These are phyloP conservation scores for Caenorhabditis becei DNA, from an alignment of 2,888 invertebrate genomes.

Conservation along the genomic window DNA sequence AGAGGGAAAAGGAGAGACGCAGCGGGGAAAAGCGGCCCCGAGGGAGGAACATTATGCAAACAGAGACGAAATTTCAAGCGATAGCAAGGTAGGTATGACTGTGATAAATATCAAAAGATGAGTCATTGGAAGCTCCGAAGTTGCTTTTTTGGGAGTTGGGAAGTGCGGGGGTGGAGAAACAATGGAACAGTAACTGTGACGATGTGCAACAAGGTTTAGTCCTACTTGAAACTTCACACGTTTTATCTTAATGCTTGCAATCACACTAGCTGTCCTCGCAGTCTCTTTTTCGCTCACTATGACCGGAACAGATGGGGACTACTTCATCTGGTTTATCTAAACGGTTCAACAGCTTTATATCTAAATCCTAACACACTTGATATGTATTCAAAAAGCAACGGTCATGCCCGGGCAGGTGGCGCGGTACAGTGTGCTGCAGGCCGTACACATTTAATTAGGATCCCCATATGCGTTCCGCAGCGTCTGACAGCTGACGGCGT, in stretches of 20 bases:
- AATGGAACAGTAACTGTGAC: background rate
- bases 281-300: background rate
- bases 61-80: slow-evolving; percentile 31
- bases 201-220: too few relatives aligned
- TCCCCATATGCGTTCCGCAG: slow-evolving; percentile 35
- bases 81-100: slow-evolving; percentile 15
- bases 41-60: slow-evolving; percentile 46
- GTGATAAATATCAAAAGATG: slow-evolving; percentile 37
- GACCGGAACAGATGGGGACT: slow-evolving; percentile 25
- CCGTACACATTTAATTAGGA: slow-evolving; percentile 52
- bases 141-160: background rate
- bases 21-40: slow-evolving; percentile 12
- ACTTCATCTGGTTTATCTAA: slow-evolving; percentile 5
- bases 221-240: too few relatives aligned
- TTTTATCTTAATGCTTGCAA: too few relatives aligned
- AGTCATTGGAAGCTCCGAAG: slow-evolving; percentile 22
- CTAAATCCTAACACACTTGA: background rate
- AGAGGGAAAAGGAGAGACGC: slow-evolving; percentile 25
- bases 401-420: slow-evolving; percentile 41
- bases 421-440: slow-evolving; percentile 17
- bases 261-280: too few relatives aligned
- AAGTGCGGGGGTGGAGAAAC: background rate
- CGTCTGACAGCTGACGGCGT: slow-evolving; percentile 60
- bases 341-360: background rate
- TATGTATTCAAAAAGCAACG: slow-evolving; percentile 19